These are phyloP conservation scores for Aplochiton taeniatus DNA, from an alignment of 2,797 vertebrate genomes.

Conservation along the genomic window DNA sequence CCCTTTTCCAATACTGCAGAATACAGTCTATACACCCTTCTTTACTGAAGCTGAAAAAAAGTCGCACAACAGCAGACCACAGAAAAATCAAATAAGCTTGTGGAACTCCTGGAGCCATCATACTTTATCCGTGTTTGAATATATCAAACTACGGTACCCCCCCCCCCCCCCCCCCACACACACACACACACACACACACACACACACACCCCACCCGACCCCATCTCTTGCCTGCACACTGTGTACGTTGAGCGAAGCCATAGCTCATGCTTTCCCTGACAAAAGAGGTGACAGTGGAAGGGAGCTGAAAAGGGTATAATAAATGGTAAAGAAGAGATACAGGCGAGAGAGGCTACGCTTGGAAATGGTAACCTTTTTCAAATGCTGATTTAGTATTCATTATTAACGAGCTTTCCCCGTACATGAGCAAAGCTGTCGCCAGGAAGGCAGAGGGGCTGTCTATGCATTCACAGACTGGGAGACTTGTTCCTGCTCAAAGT, in stretches of 20 bases:
- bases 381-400: conserved; percentile 73
- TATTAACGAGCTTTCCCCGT: conserved; percentile 73
- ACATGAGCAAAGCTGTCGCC: conserved; percentile 67
- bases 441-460: conserved; percentile 50
- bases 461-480: conserved; percentile 28
- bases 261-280: conserved; percentile 65
- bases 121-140: neutral
- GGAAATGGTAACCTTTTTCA: conserved; percentile 71
- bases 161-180: neutral
- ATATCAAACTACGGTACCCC: neutral
- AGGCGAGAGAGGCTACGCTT: conserved; percentile 54
- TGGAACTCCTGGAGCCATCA: too few relatives aligned
- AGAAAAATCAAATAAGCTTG: too few relatives aligned
- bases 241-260: conserved; percentile 47
- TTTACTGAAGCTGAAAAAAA: too few relatives aligned
- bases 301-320: conserved; percentile 69
- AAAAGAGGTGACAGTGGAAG: conserved; percentile 67
- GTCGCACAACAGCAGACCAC: too few relatives aligned
- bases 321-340: conserved; percentile 66
- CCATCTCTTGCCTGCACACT: neutral
- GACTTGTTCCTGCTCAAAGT: neutral
- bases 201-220: conserved; percentile 38
- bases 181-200: neutral
- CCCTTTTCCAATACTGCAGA: too few relatives aligned
- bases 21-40: too few relatives aligned